phyloP scores from a whole-genome alignment of 2,113 vertebrate species.

The Heterotilapia buettikoferi region DNA sequence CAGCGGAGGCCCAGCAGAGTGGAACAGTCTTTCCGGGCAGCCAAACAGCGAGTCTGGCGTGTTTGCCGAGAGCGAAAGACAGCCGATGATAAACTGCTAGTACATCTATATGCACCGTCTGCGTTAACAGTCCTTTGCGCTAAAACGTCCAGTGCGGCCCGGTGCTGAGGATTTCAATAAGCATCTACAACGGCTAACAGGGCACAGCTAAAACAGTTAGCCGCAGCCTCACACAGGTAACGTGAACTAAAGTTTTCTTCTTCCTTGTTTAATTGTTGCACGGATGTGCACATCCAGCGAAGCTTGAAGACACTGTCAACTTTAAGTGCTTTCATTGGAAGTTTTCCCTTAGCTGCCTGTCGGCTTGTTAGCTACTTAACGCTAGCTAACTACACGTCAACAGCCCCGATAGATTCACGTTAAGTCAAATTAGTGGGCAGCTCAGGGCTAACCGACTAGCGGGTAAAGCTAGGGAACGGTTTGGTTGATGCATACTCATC shows the following conservation, averaged over 20 bases:
- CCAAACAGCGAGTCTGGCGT: background rate
- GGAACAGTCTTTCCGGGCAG: slow-evolving; percentile 50
- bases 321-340: background rate
- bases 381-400: slow-evolving; percentile 21
- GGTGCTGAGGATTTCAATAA: background rate
- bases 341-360: background rate
- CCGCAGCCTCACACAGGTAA: slow-evolving; percentile 50
- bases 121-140: background rate
- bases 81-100: background rate
- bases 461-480: background rate
- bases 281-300: background rate
- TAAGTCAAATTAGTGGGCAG: background rate
- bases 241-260: background rate
- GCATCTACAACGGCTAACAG: slow-evolving; percentile 8
- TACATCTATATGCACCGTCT: background rate
- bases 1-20: slow-evolving; percentile 1
- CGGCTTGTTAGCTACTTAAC: background rate
- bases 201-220: slow-evolving; percentile 43
- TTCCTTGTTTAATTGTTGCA: background rate
- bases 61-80: background rate
- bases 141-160: background rate
- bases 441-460: background rate
- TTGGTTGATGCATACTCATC: background rate
- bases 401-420: background rate
- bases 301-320: no score